These are phyloP conservation scores for Hemaris fuciformis DNA, from an alignment of 2,888 invertebrate genomes.

Conservation along the genomic window DNA sequence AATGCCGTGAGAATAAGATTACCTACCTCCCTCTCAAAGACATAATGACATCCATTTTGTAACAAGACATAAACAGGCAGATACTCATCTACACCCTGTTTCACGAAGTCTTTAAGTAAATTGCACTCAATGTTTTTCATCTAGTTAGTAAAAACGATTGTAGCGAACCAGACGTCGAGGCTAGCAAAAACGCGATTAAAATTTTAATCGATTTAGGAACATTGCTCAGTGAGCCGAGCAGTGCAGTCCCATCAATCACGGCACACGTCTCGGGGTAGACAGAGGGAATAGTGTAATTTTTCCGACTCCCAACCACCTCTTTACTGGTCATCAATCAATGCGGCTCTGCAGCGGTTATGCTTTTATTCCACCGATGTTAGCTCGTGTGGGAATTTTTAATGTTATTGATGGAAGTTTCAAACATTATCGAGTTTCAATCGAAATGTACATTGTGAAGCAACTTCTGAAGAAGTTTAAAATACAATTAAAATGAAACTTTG, in stretches of 20 bases:
- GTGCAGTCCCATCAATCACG: background rate
- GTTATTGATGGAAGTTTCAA: background rate
- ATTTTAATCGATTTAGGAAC: constrained; percentile 6
- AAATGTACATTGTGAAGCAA: background rate
- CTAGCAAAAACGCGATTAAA: constrained; percentile 1
- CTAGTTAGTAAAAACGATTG: background rate
- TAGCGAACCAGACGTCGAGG: background rate
- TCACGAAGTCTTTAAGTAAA: no score
- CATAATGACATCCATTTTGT: no score
- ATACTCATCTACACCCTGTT: no score
- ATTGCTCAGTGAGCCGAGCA: background rate
- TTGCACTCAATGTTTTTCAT: no score
- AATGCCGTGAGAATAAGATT: no score
- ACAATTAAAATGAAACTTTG: background rate
- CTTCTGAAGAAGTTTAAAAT: background rate
- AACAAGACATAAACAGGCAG: no score
- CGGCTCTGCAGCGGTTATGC: background rate
- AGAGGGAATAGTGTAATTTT: constrained; percentile 2
- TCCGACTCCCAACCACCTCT: background rate
- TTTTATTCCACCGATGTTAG: background rate
- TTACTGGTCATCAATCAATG: constrained; percentile 6
- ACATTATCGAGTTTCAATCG: background rate
- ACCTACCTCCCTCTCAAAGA: no score
- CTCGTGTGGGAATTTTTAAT: background rate
- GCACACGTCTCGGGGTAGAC: background rate